These are phyloP conservation scores for Syngnathus typhle DNA, from an alignment of 2,113 vertebrate species.

Conservation along the genomic window DNA sequence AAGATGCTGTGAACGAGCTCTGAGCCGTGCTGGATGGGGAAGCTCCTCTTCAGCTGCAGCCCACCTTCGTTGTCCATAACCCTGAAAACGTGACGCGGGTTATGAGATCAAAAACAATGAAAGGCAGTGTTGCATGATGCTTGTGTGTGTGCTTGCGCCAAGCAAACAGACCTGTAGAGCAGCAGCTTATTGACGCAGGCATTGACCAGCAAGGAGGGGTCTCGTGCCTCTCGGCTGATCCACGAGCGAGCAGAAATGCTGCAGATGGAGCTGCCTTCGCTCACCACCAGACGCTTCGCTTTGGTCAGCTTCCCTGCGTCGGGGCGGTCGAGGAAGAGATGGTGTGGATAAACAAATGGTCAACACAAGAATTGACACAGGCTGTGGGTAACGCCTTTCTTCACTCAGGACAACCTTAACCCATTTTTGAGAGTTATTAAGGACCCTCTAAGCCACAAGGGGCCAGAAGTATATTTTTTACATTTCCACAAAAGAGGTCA, in stretches of 20 bases:
- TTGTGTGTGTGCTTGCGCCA: neutral
- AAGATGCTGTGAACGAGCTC: conserved; percentile 88
- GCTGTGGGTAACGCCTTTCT: neutral
- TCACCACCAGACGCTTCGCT: conserved; percentile 87
- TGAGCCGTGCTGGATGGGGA: conserved; percentile 82
- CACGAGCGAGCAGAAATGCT: conserved; percentile 88
- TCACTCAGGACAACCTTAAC: neutral
- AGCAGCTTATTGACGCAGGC: conserved; percentile 87
- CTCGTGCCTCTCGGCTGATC: conserved; percentile 89
- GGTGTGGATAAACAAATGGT: neutral
- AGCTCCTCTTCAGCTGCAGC: conserved; percentile 85
- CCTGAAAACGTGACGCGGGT: conserved; percentile 51
- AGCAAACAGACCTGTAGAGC: conserved; percentile 77
- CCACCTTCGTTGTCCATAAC: conserved; percentile 89
- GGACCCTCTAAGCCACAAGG: no score
- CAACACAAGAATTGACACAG: neutral
- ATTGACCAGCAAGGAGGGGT: conserved; percentile 87
- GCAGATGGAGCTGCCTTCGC: conserved; percentile 84
- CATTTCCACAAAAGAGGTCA: neutral
- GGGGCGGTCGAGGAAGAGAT: neutral
- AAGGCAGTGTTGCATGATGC: neutral
- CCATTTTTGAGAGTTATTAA: no score
- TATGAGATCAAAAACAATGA: neutral
- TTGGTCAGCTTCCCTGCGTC: conserved; percentile 85
- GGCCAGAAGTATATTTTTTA: neutral